phyloP scores from a whole-genome alignment of 2,113 vertebrate genomes.

The Channa argus region DNA sequence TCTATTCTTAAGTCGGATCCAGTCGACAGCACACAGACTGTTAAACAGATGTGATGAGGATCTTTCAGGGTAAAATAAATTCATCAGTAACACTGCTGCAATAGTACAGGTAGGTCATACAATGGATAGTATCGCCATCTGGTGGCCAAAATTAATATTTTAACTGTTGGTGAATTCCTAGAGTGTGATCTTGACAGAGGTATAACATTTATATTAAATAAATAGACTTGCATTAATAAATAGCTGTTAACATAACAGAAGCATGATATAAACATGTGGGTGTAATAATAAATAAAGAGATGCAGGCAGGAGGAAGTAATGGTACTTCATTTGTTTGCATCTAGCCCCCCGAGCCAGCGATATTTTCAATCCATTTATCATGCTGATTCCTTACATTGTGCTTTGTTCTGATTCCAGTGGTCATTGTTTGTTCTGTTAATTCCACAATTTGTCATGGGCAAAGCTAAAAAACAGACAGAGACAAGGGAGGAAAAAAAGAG shows the following conservation, averaged over 20 bases:
- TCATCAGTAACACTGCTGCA: background rate
- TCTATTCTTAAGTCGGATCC: too few species aligned
- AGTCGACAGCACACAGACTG: background rate
- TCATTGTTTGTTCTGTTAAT: constrained; percentile 43
- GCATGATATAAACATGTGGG: background rate
- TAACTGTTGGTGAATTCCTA: background rate
- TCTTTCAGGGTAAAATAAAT: background rate
- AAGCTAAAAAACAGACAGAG: constrained; percentile 20
- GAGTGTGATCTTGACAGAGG: accelerated
- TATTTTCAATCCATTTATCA: constrained; percentile 43
- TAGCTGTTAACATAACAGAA: constrained; percentile 5
- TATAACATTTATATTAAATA: background rate
- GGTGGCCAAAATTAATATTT: constrained; percentile 41
- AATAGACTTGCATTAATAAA: background rate
- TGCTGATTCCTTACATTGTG: constrained; percentile 40
- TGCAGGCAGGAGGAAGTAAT: constrained; percentile 11
- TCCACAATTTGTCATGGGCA: constrained; percentile 33
- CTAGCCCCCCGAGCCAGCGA: background rate
- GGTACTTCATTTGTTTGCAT: constrained; percentile 38
- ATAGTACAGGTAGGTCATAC: background rate
- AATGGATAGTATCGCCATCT: constrained; percentile 46
- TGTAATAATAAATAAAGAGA: constrained; percentile 35
- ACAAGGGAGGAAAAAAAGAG: background rate
- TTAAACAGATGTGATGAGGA: background rate
- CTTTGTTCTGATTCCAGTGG: constrained; percentile 39